These are phyloP conservation scores for Probaryconus sp. DNA, from an alignment of 1,140 invertebrate species.

Conservation along the genomic window DNA sequence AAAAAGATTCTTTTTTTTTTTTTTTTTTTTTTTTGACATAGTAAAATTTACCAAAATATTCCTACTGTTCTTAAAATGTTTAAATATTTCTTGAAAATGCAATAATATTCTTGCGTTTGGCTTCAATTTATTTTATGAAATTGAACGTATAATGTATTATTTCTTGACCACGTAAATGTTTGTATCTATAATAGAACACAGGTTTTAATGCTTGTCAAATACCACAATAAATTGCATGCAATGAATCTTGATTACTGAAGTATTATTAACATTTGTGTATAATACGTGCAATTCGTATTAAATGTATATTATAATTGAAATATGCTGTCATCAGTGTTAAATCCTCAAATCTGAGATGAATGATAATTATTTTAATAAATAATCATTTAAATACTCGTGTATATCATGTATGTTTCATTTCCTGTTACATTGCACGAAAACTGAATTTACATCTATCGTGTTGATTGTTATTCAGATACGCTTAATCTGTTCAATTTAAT, in stretches of 20 bases:
- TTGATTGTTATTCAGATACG: slow-evolving; percentile 40
- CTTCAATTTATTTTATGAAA: too few relatives aligned
- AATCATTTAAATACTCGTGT: slow-evolving; percentile 33
- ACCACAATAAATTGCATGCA: not conserved
- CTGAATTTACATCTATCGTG: slow-evolving; percentile 46
- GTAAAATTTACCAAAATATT: too few relatives aligned
- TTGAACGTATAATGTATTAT: too few relatives aligned
- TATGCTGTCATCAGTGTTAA: slow-evolving; percentile 7
- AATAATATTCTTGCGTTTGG: too few relatives aligned
- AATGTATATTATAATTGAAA: slow-evolving; percentile 38
- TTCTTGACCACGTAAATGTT: too few relatives aligned
- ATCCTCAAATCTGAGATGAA: slow-evolving; percentile 37
- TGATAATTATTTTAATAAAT: slow-evolving; percentile 44
- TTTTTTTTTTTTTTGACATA: too few relatives aligned
- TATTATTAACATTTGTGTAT: slow-evolving; percentile 8
- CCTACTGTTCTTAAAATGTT: too few relatives aligned
- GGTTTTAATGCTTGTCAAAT: too few relatives aligned
- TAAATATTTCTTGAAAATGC: too few relatives aligned
- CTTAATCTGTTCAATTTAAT: slow-evolving; percentile 50
- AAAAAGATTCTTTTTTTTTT: too few relatives aligned
- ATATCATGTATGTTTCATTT: slow-evolving; percentile 25
- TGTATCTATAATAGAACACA: too few relatives aligned
- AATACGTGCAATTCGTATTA: slow-evolving; percentile 5
- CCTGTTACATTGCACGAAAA: slow-evolving; percentile 24
- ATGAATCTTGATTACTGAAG: slow-evolving; percentile 22